Percentiles rank a stretch among this genome's conserved stretches.
These are phyloP conservation scores for Enteromius treurensis DNA, from an alignment of 2,797 vertebrate species.

Conservation along the genomic window DNA sequence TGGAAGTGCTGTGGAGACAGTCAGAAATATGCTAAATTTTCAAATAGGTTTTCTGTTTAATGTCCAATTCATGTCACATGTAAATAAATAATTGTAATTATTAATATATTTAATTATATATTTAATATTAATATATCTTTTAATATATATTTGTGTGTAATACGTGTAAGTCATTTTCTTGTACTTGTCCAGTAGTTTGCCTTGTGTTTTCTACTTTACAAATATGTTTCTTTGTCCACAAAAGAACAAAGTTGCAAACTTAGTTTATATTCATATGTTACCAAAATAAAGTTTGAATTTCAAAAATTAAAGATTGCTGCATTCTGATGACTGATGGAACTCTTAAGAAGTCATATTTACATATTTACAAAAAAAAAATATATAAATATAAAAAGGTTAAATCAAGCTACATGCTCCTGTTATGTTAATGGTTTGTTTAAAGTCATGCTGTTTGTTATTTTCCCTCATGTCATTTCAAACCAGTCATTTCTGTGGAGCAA, in stretches of 20 bases:
- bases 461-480: not conserved
- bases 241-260: not conserved
- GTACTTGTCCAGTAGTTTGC: not conserved
- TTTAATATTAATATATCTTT: too few species aligned
- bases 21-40: not conserved
- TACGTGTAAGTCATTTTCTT: not conserved
- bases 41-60: not conserved
- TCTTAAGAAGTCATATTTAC: not conserved
- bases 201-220: not conserved
- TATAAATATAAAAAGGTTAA: not conserved
- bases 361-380: too few species aligned
- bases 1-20: conserved; percentile 52
- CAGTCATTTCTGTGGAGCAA: not conserved
- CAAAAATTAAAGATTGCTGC: not conserved
- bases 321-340: not conserved
- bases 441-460: not conserved
- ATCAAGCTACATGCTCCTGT: not conserved
- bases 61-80: not conserved
- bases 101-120: too few species aligned
- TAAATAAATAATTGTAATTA: not conserved
- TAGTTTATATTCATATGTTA: not conserved
- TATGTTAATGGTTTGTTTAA: not conserved
- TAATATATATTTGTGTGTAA: not conserved
- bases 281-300: not conserved
- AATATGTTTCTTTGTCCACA: not conserved